phyloP scores from a whole-genome alignment of 2,888 invertebrate species.

The Scaeva pyrastri region DNA sequence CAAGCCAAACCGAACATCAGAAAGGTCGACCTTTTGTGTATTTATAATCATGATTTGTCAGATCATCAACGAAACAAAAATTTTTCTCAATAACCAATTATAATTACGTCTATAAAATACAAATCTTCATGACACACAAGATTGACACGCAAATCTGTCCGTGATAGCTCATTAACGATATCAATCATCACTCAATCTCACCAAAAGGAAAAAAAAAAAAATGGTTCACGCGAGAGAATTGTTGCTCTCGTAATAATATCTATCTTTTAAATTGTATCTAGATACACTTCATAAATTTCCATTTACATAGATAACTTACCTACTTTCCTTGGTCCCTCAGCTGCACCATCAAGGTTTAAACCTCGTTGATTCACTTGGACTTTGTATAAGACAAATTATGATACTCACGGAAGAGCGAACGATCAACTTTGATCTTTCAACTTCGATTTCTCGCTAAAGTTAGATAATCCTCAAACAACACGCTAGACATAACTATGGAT shows the following conservation, averaged over 20 bases:
- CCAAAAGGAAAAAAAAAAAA: too few species aligned
- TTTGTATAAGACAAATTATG: slow-evolving; percentile 68
- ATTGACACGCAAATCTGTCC: slow-evolving; percentile 75
- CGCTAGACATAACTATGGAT: slow-evolving; percentile 9
- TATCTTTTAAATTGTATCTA: slow-evolving; percentile 28
- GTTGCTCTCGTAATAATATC: slow-evolving; percentile 60
- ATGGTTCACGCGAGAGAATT: slow-evolving; percentile 50
- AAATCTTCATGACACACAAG: slow-evolving; percentile 71
- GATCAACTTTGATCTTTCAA: slow-evolving; percentile 76
- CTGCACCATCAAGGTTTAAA: background rate
- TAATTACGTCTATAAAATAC: background rate
- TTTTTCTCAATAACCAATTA: slow-evolving; percentile 62
- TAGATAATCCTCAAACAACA: slow-evolving; percentile 69
- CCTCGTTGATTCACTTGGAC: background rate
- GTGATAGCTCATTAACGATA: slow-evolving; percentile 76
- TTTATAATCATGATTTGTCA: slow-evolving; percentile 71
- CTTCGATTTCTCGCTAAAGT: slow-evolving; percentile 74
- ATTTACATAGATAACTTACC: background rate
- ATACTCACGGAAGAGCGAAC: slow-evolving; percentile 71
- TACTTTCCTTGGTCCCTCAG: background rate
- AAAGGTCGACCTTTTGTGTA: slow-evolving; percentile 47
- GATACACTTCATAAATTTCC: slow-evolving; percentile 60
- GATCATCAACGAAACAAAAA: slow-evolving; percentile 57
- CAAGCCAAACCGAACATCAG: slow-evolving; percentile 6
- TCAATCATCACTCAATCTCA: slow-evolving; percentile 75